Evolutionary conservation across 1,140 invertebrate species (phyloP).

Genomic region (Zaprionus tsacasi): DNA sequence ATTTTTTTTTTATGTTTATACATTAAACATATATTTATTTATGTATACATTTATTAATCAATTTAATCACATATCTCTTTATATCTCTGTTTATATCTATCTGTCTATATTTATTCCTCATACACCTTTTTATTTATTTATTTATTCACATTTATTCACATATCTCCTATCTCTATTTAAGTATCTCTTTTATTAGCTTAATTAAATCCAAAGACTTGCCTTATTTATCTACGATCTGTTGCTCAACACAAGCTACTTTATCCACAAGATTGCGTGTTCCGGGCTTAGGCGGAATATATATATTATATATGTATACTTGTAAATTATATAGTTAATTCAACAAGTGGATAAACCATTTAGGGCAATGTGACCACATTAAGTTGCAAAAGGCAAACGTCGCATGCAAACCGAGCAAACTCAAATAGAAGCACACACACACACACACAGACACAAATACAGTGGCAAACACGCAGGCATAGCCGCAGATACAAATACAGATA

Average conservation of each 20-base stretch:
- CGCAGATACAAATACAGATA: not conserved
- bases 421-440: constrained; percentile 16
- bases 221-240: not conserved
- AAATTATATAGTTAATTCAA: constrained; percentile 70
- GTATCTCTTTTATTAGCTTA: not conserved
- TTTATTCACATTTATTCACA: not conserved
- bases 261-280: constrained; percentile 28
- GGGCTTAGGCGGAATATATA: constrained; percentile 6
- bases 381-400: constrained; percentile 35
- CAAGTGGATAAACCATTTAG: constrained; percentile 65
- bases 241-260: not conserved
- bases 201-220: not conserved
- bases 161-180: not conserved
- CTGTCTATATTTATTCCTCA: too few relatives aligned
- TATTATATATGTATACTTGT: constrained; percentile 26
- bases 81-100: too few relatives aligned
- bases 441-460: constrained; percentile 6
- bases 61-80: too few relatives aligned
- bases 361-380: constrained; percentile 47
- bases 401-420: constrained; percentile 46
- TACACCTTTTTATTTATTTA: too few relatives aligned
- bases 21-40: too few relatives aligned
- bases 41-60: too few relatives aligned
- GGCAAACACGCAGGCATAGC: not conserved
- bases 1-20: too few relatives aligned